Percentiles rank a stretch among this genome's conserved stretches.
These are phyloP conservation scores for Seladonia tumulorum DNA, from an alignment of 2,888 invertebrate genomes.

Conservation along the genomic window DNA sequence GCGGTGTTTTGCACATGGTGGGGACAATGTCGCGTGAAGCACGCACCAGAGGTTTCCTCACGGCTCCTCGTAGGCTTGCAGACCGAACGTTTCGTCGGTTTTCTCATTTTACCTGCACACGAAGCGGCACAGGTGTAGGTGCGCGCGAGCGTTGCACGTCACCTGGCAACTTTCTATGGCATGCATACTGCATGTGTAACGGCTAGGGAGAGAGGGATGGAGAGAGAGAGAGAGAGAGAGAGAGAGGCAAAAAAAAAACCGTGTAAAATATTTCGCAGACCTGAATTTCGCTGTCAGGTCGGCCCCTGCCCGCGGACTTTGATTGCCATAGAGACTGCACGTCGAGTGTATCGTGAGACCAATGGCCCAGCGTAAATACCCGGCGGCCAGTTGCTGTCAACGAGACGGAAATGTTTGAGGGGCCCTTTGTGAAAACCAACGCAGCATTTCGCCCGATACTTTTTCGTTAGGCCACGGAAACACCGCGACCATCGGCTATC, in stretches of 20 bases:
- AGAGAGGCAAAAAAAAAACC: slow-evolving; percentile 27
- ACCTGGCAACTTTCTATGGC: slow-evolving; percentile 37
- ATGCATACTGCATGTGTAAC: slow-evolving; percentile 39
- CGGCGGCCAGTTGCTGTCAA: slow-evolving; percentile 52
- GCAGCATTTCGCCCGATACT: slow-evolving; percentile 42
- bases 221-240: background rate
- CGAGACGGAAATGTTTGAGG: slow-evolving; percentile 40
- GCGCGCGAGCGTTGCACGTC: slow-evolving; percentile 38
- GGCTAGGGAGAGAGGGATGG: background rate
- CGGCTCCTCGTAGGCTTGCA: slow-evolving; percentile 38
- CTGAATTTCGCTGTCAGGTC: slow-evolving; percentile 55
- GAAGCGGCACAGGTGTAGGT: background rate
- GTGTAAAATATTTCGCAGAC: slow-evolving; percentile 70
- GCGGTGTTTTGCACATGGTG: slow-evolving; percentile 72
- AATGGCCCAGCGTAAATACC: slow-evolving; percentile 60
- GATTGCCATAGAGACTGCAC: slow-evolving; percentile 64
- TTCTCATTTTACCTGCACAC: slow-evolving; percentile 40
- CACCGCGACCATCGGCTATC: background rate
- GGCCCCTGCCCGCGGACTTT: slow-evolving; percentile 55
- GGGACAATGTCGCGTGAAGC: slow-evolving; percentile 78
- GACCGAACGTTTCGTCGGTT: slow-evolving; percentile 52
- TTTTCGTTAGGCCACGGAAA: slow-evolving; percentile 26
- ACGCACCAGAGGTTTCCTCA: slow-evolving; percentile 74
- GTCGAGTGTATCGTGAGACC: slow-evolving; percentile 53
- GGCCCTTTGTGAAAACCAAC: slow-evolving; percentile 55